A percentile compares a stretch with the other conserved stretches of the same genome.
These are phyloP conservation scores for Amia ocellicauda DNA, from an alignment of 2,113 vertebrate species.

Conservation along the genomic window DNA sequence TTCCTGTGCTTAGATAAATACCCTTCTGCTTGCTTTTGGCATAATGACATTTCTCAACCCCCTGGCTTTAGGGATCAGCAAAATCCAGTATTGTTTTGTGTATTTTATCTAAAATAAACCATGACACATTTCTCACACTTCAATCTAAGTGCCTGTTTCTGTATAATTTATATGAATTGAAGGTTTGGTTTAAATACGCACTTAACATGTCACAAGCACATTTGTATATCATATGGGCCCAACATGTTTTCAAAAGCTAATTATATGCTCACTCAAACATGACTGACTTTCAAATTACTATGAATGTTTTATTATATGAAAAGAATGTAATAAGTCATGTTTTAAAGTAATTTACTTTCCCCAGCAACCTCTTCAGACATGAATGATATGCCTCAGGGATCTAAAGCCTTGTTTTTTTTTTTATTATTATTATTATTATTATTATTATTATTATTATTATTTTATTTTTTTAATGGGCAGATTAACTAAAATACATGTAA, in stretches of 20 bases:
- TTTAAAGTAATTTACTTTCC: constrained; percentile 6
- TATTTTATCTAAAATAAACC: not conserved
- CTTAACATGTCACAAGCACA: not conserved
- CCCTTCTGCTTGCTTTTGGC: no score
- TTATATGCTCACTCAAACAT: not conserved
- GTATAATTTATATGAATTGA: not conserved
- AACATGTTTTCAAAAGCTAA: not conserved
- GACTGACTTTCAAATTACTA: not conserved
- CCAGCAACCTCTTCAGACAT: not conserved
- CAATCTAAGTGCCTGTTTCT: not conserved
- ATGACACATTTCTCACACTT: not conserved
- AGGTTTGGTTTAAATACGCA: not conserved
- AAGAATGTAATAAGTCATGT: not conserved
- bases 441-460: no score
- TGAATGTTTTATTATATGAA: not conserved
- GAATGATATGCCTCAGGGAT: not conserved
- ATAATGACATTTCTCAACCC: no score
- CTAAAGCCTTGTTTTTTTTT: no score
- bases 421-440: no score
- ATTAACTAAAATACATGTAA: no score
- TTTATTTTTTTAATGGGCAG: no score
- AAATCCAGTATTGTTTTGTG: no score
- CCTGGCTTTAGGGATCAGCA: no score
- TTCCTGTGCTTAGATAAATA: no score
- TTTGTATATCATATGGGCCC: not conserved